Conservation (phyloP, 2,888 invertebrate genomes). For the Lithodes maja region DNA sequence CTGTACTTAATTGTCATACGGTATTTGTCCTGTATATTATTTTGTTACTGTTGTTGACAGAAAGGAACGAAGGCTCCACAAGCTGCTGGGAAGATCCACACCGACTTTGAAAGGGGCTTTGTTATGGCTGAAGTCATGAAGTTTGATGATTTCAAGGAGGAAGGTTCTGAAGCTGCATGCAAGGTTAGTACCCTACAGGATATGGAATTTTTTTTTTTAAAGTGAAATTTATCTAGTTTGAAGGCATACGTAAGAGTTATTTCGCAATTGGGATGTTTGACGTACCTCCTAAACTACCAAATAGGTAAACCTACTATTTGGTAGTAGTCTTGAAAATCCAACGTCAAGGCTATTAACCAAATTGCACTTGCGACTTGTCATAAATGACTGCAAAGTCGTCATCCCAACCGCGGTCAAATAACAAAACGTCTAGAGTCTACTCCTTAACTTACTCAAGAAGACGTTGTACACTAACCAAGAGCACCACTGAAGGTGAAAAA, state of each 20-base stretch:
- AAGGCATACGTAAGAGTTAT: neutral
- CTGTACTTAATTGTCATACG: neutral
- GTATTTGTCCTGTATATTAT: neutral
- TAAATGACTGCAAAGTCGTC: too few species aligned
- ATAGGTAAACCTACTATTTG: too few species aligned
- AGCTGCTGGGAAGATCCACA: conserved; percentile 98
- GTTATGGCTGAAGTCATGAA: conserved; percentile 99
- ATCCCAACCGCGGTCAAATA: too few species aligned
- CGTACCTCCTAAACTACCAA: too few species aligned
- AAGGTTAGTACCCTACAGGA: conserved; percentile 78
- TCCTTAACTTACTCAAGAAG: too few species aligned
- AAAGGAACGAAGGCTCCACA: conserved; percentile 99
- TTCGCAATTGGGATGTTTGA: too few species aligned
- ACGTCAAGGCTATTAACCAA: too few species aligned
- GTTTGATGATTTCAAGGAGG: conserved; percentile 96
- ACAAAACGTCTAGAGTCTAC: too few species aligned
- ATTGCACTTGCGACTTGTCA: too few species aligned
- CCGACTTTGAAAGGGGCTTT: conserved; percentile 99
- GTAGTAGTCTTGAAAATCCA: too few species aligned
- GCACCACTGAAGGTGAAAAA: too few species aligned
- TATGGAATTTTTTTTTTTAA: neutral
- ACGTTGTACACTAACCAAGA: too few species aligned
- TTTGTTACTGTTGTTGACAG: conserved; percentile 76
- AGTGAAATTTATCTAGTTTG: neutral
- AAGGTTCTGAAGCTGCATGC: conserved; percentile 92